Evolutionary conservation across 2,113 vertebrate genomes (phyloP).

Genomic region (Heterochromis multidens): DNA sequence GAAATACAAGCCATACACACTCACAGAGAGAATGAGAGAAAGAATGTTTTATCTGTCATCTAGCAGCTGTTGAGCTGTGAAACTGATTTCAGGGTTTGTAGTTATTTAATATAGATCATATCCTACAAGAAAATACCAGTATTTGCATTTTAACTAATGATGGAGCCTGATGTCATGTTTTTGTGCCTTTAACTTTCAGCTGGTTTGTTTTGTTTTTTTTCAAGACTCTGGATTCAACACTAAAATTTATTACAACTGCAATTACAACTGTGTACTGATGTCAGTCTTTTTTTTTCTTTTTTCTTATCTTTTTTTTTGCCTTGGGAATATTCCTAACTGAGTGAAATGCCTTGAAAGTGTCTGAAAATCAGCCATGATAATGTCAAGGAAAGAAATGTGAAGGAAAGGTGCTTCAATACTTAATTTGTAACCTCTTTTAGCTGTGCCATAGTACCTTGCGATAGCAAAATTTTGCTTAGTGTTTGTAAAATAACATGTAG

Average conservation of each 20-base stretch:
- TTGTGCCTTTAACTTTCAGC: neutral
- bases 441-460: no score
- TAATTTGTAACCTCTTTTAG: neutral
- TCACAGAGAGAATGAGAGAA: neutral
- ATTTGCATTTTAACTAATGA: constrained; percentile 1
- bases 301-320: no score
- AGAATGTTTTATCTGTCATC: neutral
- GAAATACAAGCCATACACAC: neutral
- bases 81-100: constrained; percentile 30
- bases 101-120: constrained; percentile 19
- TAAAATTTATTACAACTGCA: neutral
- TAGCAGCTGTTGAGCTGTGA: constrained; percentile 5
- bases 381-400: no score
- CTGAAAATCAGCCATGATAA: no score
- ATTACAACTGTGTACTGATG: neutral
- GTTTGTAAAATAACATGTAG: no score
- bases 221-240: no score
- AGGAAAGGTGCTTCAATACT: no score
- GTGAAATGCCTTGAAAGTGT: no score
- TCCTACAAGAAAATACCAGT: neutral
- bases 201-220: neutral
- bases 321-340: no score
- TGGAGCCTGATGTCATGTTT: neutral
- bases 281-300: no score
- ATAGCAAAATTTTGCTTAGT: no score